These are phyloP conservation scores for Bombus impatiens DNA, from an alignment of 1,140 invertebrate species.

Conservation along the genomic window DNA sequence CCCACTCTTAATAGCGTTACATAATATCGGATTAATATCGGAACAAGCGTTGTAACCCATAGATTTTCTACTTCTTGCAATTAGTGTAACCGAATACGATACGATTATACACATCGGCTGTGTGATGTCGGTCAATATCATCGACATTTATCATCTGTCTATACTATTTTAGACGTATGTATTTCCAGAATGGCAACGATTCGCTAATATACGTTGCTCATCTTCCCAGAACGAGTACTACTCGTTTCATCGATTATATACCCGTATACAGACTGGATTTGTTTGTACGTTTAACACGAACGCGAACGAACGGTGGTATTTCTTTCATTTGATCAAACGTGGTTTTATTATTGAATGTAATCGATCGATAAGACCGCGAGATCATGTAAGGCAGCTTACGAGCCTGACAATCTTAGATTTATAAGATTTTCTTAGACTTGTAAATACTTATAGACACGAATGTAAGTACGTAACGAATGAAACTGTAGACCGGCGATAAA, in stretches of 20 bases:
- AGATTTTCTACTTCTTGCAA: conserved; percentile 19
- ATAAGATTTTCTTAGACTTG: conserved; percentile 4
- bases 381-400: neutral
- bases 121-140: neutral
- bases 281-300: neutral
- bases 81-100: neutral
- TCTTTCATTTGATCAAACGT: neutral
- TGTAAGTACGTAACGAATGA: conserved; percentile 39
- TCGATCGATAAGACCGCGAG: neutral
- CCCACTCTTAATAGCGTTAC: neutral
- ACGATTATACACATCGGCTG: neutral
- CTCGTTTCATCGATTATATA: conserved; percentile 10
- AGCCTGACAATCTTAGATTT: conserved; percentile 37
- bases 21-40: neutral
- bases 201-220: neutral
- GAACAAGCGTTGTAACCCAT: neutral
- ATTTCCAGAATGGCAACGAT: neutral
- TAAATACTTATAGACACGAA: conserved; percentile 1
- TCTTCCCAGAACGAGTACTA: neutral
- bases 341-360: neutral
- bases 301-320: neutral
- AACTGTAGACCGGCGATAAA: conserved; percentile 49
- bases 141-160: neutral
- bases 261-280: neutral
- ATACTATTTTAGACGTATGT: conserved; percentile 11